Conservation (phyloP, 2,797 vertebrate genomes). For the Chiroxiphia lanceolata region DNA sequence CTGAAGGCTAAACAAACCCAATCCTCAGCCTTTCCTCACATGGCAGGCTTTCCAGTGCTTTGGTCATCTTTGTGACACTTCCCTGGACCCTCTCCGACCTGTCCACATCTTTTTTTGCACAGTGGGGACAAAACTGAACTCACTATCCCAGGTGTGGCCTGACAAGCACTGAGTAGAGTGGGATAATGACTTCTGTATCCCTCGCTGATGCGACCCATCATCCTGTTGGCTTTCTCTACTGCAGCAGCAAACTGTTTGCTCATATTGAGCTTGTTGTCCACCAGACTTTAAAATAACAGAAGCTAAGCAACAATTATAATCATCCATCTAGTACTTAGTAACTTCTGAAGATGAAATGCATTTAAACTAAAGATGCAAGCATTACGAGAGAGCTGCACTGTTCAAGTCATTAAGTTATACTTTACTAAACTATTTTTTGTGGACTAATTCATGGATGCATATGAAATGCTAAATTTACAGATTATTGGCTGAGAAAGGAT, state of each 20-base stretch:
- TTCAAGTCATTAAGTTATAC: not conserved
- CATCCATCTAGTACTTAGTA: not conserved
- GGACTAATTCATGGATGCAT: not conserved
- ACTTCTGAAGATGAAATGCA: not conserved
- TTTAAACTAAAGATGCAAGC: not conserved
- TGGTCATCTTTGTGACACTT: not conserved
- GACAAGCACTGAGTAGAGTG: not conserved
- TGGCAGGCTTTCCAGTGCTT: not conserved
- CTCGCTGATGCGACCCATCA: accelerated
- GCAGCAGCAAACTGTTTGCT: not conserved
- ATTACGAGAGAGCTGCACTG: not conserved
- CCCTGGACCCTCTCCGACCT: not conserved
- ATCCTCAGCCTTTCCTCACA: not conserved
- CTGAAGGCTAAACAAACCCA: not conserved
- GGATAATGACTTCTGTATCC: not conserved
- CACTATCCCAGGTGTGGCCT: not conserved
- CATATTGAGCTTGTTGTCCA: not conserved
- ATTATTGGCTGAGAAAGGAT: not conserved
- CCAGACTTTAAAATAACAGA: not conserved
- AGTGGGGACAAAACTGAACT: not conserved
- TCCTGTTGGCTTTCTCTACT: not conserved
- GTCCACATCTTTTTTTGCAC: not conserved
- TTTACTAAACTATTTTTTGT: not conserved
- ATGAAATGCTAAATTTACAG: not conserved
- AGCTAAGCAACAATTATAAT: not conserved